phyloP scores from a whole-genome alignment of 2,113 vertebrate genomes.

The Asarcornis scutulata region DNA sequence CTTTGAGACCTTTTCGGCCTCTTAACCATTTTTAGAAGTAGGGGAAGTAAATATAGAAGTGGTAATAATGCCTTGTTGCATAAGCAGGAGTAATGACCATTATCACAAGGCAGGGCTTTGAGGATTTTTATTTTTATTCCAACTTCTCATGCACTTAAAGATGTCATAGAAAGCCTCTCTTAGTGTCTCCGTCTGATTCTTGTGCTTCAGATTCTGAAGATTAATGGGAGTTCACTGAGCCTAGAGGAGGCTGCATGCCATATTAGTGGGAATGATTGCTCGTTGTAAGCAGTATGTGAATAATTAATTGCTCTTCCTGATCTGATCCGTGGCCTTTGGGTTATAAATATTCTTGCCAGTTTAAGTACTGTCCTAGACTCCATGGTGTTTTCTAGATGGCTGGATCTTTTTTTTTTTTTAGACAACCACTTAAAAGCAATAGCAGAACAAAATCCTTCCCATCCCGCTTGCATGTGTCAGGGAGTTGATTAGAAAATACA shows the following conservation, averaged over 20 bases:
- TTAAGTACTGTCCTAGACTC: not conserved
- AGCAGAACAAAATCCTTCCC: not conserved
- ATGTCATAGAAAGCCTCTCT: not conserved
- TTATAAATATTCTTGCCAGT: not conserved
- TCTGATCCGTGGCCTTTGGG: not conserved
- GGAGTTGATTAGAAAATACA: not conserved
- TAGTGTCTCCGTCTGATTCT: not conserved
- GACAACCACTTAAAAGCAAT: not conserved
- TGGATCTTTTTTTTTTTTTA: not conserved
- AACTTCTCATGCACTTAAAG: not conserved
- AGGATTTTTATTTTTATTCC: not conserved
- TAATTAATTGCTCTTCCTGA: slow-evolving; percentile 6
- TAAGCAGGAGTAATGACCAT: not conserved
- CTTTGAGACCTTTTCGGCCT: not conserved
- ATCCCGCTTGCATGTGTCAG: not conserved
- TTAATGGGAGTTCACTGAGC: not conserved
- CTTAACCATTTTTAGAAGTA: not conserved
- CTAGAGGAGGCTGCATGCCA: not conserved
- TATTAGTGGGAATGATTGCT: not conserved
- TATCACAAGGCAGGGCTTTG: not conserved
- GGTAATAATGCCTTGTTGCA: not conserved
- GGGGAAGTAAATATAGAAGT: not conserved
- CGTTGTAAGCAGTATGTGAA: not conserved
- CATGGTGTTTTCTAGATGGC: not conserved
- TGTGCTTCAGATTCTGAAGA: not conserved